These are phyloP conservation scores for Anagrus nilaparvatae DNA, from an alignment of 1,140 invertebrate species.

Conservation along the genomic window DNA sequence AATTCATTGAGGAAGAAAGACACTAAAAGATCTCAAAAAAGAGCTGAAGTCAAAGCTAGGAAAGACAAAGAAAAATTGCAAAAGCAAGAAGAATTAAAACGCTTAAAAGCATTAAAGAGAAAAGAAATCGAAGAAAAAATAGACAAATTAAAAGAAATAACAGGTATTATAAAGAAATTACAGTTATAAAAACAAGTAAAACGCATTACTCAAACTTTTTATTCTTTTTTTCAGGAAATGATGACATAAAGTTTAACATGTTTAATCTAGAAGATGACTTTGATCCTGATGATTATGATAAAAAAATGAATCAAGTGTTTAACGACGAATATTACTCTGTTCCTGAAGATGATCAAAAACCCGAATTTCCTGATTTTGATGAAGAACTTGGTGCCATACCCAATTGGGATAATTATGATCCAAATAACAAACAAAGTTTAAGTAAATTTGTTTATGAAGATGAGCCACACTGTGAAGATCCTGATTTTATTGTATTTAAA, in stretches of 20 bases:
- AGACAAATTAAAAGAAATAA: slow-evolving; percentile 77
- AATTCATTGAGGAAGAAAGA: slow-evolving; percentile 74
- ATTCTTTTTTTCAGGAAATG: slow-evolving; percentile 39
- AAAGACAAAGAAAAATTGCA: slow-evolving; percentile 74
- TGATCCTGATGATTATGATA: slow-evolving; percentile 82
- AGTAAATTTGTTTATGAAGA: slow-evolving; percentile 27
- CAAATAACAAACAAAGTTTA: slow-evolving; percentile 29
- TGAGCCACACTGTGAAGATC: slow-evolving; percentile 61
- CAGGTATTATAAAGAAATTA: slow-evolving; percentile 53
- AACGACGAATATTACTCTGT: slow-evolving; percentile 76
- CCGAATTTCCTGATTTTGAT: slow-evolving; percentile 71
- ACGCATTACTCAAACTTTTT: slow-evolving; percentile 1
- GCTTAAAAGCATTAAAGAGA: slow-evolving; percentile 76
- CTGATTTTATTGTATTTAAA: slow-evolving; percentile 59
- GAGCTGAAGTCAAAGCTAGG: slow-evolving; percentile 62
- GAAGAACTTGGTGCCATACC: slow-evolving; percentile 60
- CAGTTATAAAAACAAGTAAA: not conserved
- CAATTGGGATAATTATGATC: slow-evolving; percentile 65
- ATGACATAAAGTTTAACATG: slow-evolving; percentile 47
- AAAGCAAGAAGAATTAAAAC: slow-evolving; percentile 77
- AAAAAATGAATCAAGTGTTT: slow-evolving; percentile 78
- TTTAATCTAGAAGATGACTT: slow-evolving; percentile 78
- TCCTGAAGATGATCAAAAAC: slow-evolving; percentile 62
- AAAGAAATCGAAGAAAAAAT: slow-evolving; percentile 89
- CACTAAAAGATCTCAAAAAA: slow-evolving; percentile 64